These are phyloP conservation scores for Epinephelus fuscoguttatus DNA, from an alignment of 2,113 vertebrate species.

Conservation along the genomic window DNA sequence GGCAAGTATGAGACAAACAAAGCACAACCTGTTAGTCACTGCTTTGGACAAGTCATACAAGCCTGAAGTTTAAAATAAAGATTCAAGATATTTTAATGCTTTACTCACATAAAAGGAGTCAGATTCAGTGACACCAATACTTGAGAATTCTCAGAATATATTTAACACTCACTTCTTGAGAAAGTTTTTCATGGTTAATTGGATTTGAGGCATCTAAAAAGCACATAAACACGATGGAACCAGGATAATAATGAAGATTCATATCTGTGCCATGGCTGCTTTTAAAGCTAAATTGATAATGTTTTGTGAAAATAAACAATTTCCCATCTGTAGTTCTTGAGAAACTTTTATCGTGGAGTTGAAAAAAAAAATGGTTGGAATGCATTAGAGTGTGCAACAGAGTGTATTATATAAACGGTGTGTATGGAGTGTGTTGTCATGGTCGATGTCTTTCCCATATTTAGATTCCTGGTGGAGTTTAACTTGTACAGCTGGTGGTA, in stretches of 20 bases:
- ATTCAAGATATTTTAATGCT: neutral
- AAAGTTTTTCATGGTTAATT: neutral
- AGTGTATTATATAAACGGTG: neutral
- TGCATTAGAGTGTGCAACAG: neutral
- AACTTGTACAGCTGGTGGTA: slow-evolving; percentile 99
- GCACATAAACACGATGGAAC: neutral
- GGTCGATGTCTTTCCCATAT: slow-evolving; percentile 32
- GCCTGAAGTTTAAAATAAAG: neutral
- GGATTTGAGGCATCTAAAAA: neutral
- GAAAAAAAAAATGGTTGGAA: neutral
- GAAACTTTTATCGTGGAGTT: neutral
- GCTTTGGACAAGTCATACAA: neutral
- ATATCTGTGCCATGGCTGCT: neutral
- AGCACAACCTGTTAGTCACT: neutral
- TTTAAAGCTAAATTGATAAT: slow-evolving; percentile 3
- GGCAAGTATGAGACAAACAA: neutral
- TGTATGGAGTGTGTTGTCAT: slow-evolving; percentile 25
- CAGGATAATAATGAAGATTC: neutral
- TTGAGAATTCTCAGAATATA: neutral
- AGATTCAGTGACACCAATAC: neutral
- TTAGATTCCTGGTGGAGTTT: slow-evolving; percentile 97
- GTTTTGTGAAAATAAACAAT: neutral
- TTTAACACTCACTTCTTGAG: neutral
- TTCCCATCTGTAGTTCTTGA: neutral
- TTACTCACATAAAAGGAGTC: neutral